These are phyloP conservation scores for Neoitamus cyanurus DNA, from an alignment of 2,888 invertebrate genomes.

Conservation along the genomic window DNA sequence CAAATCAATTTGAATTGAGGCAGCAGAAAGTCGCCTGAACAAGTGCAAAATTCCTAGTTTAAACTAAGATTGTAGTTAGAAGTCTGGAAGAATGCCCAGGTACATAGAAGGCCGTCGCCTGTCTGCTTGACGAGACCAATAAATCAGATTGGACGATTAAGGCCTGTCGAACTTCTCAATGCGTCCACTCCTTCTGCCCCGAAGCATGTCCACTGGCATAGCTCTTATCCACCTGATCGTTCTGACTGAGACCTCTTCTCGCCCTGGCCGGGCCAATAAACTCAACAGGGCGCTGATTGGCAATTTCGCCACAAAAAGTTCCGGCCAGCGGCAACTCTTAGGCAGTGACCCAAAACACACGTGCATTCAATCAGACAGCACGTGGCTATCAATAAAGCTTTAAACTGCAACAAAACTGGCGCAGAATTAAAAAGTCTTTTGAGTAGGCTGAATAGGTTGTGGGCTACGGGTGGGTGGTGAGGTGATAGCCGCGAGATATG, in stretches of 20 bases:
- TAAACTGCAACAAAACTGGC: conserved; percentile 51
- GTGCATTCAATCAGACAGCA: conserved; percentile 63
- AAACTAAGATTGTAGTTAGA: background rate
- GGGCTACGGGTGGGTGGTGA: conserved; percentile 40
- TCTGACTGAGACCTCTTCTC: background rate
- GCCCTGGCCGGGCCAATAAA: conserved; percentile 14
- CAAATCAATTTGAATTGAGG: background rate
- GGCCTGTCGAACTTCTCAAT: background rate
- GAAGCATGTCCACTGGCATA: background rate
- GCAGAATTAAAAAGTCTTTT: conserved; percentile 47
- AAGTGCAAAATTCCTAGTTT: background rate
- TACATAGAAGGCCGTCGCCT: background rate
- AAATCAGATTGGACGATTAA: background rate
- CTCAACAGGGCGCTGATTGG: background rate
- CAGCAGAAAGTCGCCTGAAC: background rate
- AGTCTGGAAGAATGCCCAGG: background rate
- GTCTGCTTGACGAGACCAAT: background rate
- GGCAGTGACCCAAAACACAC: conserved; percentile 65
- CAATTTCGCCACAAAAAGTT: conserved; percentile 14
- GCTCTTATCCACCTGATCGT: background rate
- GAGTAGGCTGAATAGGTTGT: conserved; percentile 44
- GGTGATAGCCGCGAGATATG: conserved; percentile 39
- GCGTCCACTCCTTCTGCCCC: background rate
- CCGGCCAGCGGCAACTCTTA: background rate
- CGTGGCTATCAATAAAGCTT: conserved; percentile 48